Percentiles rank a stretch among this genome's conserved stretches.
Evolutionary conservation across 1,140 invertebrate species (phyloP).

Genomic region (Ditylenchus dipsaci): DNA sequence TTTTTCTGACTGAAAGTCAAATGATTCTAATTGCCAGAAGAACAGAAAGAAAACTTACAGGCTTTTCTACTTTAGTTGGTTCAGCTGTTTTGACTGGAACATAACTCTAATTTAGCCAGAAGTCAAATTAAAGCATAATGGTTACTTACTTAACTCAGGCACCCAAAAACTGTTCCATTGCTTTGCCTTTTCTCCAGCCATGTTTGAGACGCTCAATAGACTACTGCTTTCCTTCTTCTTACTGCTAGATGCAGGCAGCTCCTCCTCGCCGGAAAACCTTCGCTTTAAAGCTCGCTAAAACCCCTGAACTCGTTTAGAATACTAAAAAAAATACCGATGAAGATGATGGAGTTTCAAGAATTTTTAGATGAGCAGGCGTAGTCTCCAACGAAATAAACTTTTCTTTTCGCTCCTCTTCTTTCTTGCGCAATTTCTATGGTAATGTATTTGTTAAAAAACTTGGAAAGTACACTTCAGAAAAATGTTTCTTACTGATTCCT

Average conservation of each 20-base stretch:
- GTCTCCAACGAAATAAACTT: constrained; percentile 64
- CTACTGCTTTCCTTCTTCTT: constrained; percentile 24
- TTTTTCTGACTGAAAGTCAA: constrained; percentile 42
- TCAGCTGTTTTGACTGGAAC: constrained; percentile 79
- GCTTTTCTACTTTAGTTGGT: constrained; percentile 70
- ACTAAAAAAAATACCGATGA: constrained; percentile 7
- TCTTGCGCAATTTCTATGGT: constrained; percentile 66
- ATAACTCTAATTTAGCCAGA: no score
- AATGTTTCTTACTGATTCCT: constrained; percentile 12
- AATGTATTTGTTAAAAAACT: constrained; percentile 14
- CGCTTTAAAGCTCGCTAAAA: constrained; percentile 17
- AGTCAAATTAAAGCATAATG: no score
- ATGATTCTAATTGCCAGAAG: neutral
- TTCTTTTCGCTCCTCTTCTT: constrained; percentile 66
- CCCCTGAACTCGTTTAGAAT: neutral
- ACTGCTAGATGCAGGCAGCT: neutral
- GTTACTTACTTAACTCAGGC: constrained; percentile 81
- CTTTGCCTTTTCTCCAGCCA: constrained; percentile 64
- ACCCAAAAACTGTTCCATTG: constrained; percentile 93
- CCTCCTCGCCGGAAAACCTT: constrained; percentile 11
- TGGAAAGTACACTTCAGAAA: constrained; percentile 5
- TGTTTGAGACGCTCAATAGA: constrained; percentile 44
- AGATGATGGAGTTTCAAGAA: constrained; percentile 57
- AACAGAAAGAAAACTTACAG: constrained; percentile 62
- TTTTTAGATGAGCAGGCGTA: constrained; percentile 44